Conservation (phyloP, 2,888 invertebrate genomes). For the Eilema sororculum region DNA sequence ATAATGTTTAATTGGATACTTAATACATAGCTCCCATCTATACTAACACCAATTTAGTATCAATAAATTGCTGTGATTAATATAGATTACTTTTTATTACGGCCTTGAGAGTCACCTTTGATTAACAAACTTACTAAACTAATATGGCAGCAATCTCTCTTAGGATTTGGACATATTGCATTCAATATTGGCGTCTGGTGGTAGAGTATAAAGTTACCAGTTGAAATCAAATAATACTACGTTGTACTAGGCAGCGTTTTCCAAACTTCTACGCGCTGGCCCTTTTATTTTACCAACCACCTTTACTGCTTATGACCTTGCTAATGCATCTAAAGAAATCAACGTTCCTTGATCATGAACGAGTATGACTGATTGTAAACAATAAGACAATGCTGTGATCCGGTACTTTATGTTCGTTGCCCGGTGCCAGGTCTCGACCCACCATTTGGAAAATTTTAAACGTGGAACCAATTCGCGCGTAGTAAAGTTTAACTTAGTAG, state of each 20-base stretch:
- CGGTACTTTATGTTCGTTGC: background rate
- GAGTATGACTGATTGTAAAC: constrained; percentile 1
- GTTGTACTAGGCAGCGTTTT: background rate
- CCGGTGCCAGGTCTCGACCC: background rate
- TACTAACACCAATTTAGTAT: background rate
- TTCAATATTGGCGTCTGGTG: background rate
- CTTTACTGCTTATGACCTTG: background rate
- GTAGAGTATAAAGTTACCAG: background rate
- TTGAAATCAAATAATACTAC: background rate
- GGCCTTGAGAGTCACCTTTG: constrained; percentile 26
- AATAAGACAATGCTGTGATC: background rate
- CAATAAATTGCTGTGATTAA: constrained; percentile 2
- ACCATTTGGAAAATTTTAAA: background rate
- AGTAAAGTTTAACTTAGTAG: background rate
- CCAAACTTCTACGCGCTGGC: background rate
- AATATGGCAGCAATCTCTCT: background rate
- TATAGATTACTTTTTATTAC: background rate
- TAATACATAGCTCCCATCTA: background rate
- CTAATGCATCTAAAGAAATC: background rate
- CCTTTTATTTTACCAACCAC: background rate
- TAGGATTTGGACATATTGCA: background rate
- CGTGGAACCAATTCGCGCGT: background rate
- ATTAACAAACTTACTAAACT: background rate
- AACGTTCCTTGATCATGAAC: background rate
- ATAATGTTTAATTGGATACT: background rate